Evolutionary conservation across 2,797 vertebrate genomes (phyloP).

Genomic region (Moxostoma hubbsi): DNA sequence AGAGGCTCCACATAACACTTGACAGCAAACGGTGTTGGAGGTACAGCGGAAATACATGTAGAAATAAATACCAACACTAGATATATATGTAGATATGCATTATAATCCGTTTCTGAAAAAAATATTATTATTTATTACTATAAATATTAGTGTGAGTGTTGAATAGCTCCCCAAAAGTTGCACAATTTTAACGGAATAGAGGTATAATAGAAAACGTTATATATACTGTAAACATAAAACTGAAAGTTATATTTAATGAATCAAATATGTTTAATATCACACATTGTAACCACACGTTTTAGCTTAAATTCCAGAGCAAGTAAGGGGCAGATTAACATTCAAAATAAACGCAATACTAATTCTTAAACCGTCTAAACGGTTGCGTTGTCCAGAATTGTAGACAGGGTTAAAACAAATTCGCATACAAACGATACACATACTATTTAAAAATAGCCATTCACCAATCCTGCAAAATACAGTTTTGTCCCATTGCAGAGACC

Average conservation of each 20-base stretch:
- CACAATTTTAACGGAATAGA: too few relatives aligned
- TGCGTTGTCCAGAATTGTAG: neutral
- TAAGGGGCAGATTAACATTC: neutral
- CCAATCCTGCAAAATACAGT: neutral
- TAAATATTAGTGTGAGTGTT: neutral
- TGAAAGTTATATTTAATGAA: neutral
- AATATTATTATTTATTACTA: neutral
- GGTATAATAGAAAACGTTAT: neutral
- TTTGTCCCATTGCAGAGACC: neutral
- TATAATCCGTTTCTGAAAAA: neutral
- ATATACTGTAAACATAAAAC: neutral
- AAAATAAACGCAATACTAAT: neutral
- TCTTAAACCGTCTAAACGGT: neutral
- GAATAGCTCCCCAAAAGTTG: too few relatives aligned
- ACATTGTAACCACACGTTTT: neutral
- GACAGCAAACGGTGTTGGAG: too few relatives aligned
- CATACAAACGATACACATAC: neutral
- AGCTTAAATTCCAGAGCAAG: neutral
- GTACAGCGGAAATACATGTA: neutral
- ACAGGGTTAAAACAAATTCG: slow-evolving; percentile 10
- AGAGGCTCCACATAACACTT: too few relatives aligned
- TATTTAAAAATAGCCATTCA: neutral
- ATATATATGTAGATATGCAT: neutral
- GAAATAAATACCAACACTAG: neutral
- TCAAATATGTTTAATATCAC: neutral